Conservation (phyloP, 2,888 invertebrate genomes). For the Alloplasta piceator region DNA sequence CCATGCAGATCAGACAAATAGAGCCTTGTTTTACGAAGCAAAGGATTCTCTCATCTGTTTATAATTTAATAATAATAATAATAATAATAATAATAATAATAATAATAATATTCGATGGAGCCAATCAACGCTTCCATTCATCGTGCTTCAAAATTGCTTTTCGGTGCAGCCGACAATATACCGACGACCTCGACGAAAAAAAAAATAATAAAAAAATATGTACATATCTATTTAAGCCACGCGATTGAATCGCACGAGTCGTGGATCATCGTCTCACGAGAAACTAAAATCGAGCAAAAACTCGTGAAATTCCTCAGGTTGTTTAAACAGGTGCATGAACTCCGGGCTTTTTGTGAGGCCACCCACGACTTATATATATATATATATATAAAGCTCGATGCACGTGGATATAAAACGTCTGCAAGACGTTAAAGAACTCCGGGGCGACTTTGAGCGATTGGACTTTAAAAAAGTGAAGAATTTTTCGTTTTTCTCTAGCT, state of each 20-base stretch:
- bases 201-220: neutral
- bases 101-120: conserved; percentile 46
- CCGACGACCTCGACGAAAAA: conserved; percentile 18
- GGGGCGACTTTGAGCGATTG: conserved; percentile 3
- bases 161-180: neutral
- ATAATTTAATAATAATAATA: conserved; percentile 38
- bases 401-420: conserved; percentile 39
- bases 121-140: conserved; percentile 55
- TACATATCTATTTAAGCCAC: conserved; percentile 6
- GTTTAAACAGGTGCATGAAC: conserved; percentile 69
- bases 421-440: neutral
- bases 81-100: too few species aligned
- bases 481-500: neutral
- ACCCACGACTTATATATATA: conserved; percentile 54
- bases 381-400: conserved; percentile 42
- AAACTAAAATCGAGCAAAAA: neutral
- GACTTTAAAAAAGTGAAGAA: neutral
- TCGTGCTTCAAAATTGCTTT: conserved; percentile 41
- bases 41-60: conserved; percentile 40
- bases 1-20: neutral
- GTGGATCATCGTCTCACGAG: neutral
- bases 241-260: conserved; percentile 10
- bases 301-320: conserved; percentile 61
- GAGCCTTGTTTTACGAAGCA: neutral
- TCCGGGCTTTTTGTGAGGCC: conserved; percentile 39